Percentiles rank a stretch among this genome's conserved stretches.
phyloP scores from a whole-genome alignment of 2,797 vertebrate species.

The Chlorospingus semifuscus region DNA sequence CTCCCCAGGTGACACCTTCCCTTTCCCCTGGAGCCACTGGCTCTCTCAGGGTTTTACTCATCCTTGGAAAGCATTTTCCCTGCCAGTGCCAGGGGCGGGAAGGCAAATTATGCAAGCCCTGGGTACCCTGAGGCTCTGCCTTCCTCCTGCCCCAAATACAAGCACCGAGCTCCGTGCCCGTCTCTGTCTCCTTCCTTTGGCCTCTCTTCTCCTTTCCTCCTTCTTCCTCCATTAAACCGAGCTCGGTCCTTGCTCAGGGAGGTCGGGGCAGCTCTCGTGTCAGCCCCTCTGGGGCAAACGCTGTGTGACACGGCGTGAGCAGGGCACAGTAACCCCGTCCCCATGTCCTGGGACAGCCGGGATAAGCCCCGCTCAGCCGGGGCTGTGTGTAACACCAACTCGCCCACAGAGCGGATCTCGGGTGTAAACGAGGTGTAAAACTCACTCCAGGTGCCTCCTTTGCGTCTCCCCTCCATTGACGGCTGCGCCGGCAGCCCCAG shows the following conservation, averaged over 20 bases:
- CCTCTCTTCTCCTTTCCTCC: not conserved
- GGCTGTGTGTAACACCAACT: rapidly evolving
- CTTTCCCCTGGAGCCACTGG: not conserved
- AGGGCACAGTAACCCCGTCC: rapidly evolving
- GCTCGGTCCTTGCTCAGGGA: not conserved
- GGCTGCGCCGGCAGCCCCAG: not conserved
- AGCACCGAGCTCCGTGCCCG: not conserved
- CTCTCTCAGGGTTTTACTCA: not conserved
- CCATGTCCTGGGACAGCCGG: no score
- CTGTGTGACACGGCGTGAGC: not conserved
- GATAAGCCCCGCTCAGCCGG: not conserved
- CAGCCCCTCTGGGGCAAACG: not conserved
- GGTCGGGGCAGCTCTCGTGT: not conserved
- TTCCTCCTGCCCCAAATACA: not conserved
- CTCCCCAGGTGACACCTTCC: not conserved
- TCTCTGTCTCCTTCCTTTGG: not conserved
- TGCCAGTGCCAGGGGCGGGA: not conserved
- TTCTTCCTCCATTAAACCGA: not conserved
- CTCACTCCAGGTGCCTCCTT: not conserved
- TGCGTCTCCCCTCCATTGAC: not conserved
- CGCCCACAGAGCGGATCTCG: not conserved
- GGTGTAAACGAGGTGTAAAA: not conserved
- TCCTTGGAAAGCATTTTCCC: conserved; percentile 48
- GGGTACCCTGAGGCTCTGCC: not conserved
- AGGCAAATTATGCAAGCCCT: conserved; percentile 20